phyloP scores from a whole-genome alignment of 2,888 invertebrate species.

The Aphidius colemani region DNA sequence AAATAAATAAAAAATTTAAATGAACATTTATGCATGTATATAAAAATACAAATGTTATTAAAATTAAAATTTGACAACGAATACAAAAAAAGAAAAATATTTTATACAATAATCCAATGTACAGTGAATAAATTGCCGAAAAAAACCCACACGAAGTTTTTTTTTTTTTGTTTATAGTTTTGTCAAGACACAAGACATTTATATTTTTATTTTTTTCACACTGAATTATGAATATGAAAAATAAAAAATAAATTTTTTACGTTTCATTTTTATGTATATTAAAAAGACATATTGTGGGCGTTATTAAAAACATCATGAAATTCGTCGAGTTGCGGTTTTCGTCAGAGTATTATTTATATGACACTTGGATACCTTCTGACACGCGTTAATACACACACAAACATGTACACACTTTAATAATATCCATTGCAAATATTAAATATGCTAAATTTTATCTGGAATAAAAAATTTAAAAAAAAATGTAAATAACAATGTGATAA shows the following conservation, averaged over 20 bases:
- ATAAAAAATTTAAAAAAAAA: no score
- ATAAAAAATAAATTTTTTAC: no score
- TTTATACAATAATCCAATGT: constrained; percentile 9
- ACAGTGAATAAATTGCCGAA: constrained; percentile 13
- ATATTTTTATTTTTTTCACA: no score
- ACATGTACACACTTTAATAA: constrained; percentile 22
- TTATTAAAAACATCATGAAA: constrained; percentile 24
- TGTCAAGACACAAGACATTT: no score
- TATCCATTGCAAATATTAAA: not conserved
- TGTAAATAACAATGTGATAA: no score
- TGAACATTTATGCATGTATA: no score
- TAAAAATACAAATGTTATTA: not conserved
- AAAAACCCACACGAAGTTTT: no score
- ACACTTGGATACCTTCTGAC: constrained; percentile 31
- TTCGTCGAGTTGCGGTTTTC: constrained; percentile 39
- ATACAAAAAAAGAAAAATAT: constrained; percentile 9
- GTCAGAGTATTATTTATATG: constrained; percentile 36
- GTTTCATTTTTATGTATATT: no score
- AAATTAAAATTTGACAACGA: constrained; percentile 6
- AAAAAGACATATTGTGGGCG: constrained; percentile 10
- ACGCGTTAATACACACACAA: constrained; percentile 15
- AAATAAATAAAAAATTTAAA: not conserved
- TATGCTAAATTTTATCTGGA: no score
- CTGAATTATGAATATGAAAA: no score
- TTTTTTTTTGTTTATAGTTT: no score